phyloP scores from a whole-genome alignment of 2,797 vertebrate species.

The Bovichtus variegatus region DNA sequence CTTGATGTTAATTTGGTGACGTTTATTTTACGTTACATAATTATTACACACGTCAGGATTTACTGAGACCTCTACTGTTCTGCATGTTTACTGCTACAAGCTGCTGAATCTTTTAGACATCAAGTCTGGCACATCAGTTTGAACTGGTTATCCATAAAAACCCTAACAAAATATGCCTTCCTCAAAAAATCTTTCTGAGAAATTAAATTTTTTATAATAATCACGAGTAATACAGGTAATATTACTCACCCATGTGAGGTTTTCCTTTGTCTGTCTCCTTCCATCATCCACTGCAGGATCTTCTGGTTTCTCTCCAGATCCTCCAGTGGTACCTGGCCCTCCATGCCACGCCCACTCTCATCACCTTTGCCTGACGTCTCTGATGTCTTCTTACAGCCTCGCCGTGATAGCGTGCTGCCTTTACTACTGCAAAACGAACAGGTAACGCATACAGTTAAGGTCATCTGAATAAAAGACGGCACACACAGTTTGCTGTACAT shows the following conservation, averaged over 20 bases:
- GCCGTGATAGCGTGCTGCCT: constrained; percentile 87
- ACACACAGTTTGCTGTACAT: too few relatives aligned
- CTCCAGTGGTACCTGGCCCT: constrained; percentile 88
- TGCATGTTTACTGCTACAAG: background rate
- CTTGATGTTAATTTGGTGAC: too few relatives aligned
- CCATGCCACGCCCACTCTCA: constrained; percentile 80
- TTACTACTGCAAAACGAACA: constrained; percentile 87
- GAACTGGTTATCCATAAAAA: background rate
- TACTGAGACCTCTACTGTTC: background rate
- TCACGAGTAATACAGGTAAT: background rate
- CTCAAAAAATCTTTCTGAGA: background rate
- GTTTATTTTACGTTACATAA: background rate
- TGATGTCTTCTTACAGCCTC: constrained; percentile 87
- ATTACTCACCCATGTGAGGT: constrained; percentile 87
- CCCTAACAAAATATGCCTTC: background rate
- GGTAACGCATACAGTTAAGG: background rate
- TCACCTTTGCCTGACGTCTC: constrained; percentile 87
- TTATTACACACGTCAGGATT: background rate
- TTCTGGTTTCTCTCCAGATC: constrained; percentile 95
- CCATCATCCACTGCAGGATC: constrained; percentile 98
- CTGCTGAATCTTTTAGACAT: background rate
- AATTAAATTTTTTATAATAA: background rate
- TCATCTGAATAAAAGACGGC: background rate
- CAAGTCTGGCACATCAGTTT: background rate
- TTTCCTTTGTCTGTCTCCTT: constrained; percentile 94